phyloP scores from a whole-genome alignment of 2,113 vertebrate species.

The Craseonycteris thonglongyai region DNA sequence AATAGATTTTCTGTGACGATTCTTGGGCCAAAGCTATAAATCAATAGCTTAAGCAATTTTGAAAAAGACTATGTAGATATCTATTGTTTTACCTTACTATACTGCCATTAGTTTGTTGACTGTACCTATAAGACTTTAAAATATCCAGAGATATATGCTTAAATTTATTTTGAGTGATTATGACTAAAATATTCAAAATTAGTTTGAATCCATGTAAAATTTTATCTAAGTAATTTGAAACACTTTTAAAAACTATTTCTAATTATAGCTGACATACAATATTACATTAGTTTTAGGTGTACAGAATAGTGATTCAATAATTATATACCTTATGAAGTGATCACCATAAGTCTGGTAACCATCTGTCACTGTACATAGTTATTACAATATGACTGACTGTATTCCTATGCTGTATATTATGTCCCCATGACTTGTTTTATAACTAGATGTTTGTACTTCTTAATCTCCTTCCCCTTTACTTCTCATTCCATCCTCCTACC shows the following conservation, averaged over 20 bases:
- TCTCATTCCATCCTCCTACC: too few relatives aligned
- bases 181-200: neutral
- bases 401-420: neutral
- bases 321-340: neutral
- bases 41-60: neutral
- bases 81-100: neutral
- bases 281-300: neutral
- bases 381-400: neutral
- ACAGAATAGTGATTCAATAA: neutral
- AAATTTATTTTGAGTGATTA: neutral
- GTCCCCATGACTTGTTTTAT: neutral
- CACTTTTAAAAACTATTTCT: neutral
- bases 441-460: neutral
- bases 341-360: neutral
- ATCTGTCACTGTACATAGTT: neutral
- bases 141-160: neutral
- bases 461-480: neutral
- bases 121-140: neutral
- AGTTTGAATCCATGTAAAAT: neutral
- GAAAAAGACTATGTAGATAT: neutral
- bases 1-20: conserved; percentile 8
- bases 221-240: neutral
- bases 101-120: neutral
- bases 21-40: conserved; percentile 7
- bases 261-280: neutral